phyloP scores from a whole-genome alignment of 2,113 vertebrate species.

The Sciurus niger region DNA sequence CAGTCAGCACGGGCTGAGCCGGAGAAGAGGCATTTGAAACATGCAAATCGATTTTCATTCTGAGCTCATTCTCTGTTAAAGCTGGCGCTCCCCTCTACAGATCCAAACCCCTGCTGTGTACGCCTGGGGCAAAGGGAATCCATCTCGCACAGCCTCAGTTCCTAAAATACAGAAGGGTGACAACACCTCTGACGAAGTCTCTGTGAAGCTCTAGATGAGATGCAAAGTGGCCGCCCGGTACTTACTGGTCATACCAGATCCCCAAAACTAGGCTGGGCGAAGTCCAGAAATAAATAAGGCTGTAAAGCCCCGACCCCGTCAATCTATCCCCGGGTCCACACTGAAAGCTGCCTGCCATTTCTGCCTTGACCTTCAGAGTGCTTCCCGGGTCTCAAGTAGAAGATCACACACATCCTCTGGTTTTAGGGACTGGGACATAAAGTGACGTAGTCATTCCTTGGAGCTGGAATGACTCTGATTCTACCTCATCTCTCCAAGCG shows the following conservation, averaged over 20 bases:
- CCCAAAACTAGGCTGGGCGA: background rate
- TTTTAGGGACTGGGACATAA: background rate
- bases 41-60: background rate
- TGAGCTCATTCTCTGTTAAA: background rate
- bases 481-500: background rate
- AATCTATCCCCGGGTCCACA: background rate
- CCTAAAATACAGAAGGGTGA: background rate
- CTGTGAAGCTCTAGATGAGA: background rate
- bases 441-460: background rate
- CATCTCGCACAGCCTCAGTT: constrained; percentile 13
- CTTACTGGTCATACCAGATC: background rate
- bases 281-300: constrained; percentile 12
- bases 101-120: background rate
- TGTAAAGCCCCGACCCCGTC: background rate
- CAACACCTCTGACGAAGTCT: background rate
- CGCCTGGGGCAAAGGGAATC: background rate
- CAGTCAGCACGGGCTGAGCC: background rate
- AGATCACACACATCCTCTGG: background rate
- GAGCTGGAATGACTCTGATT: background rate
- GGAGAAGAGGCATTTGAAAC: background rate
- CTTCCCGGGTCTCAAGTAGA: background rate
- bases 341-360: background rate
- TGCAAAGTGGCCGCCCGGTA: background rate
- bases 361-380: background rate
- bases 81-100: background rate